phyloP scores from a whole-genome alignment of 1,140 invertebrate genomes.

The Drosophila truncata region DNA sequence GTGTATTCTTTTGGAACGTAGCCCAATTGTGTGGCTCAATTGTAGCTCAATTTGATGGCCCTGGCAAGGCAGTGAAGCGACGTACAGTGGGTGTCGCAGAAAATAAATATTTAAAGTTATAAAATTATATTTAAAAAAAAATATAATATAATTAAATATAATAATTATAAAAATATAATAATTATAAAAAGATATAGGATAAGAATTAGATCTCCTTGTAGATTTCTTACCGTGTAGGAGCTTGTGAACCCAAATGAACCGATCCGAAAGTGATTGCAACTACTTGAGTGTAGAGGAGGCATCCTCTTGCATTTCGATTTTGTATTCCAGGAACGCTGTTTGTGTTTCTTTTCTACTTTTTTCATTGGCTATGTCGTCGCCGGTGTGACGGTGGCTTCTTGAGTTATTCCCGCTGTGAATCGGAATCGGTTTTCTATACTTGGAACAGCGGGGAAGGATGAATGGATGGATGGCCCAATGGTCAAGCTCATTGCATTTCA shows the following conservation, averaged over 20 bases:
- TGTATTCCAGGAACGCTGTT: constrained; percentile 33
- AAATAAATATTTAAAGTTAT: not conserved
- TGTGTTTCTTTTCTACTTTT: constrained; percentile 12
- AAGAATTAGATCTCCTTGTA: not conserved
- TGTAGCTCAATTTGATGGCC: constrained; percentile 70
- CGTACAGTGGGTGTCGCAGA: constrained; percentile 58
- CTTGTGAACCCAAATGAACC: constrained; percentile 16
- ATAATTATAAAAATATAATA: not conserved
- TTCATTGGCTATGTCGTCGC: not conserved
- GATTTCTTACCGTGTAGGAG: constrained; percentile 8
- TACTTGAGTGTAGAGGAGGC: constrained; percentile 10
- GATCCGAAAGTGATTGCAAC: constrained; percentile 38
- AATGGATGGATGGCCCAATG: not conserved
- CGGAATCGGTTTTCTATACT: constrained; percentile 49
- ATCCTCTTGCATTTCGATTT: constrained; percentile 45
- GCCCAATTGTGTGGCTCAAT: constrained; percentile 72
- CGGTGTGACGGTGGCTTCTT: constrained; percentile 17
- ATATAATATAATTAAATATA: not conserved
- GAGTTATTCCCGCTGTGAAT: constrained; percentile 34
- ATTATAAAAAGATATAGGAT: not conserved
- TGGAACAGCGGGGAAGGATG: constrained; percentile 15
- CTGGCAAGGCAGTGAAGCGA: constrained; percentile 60
- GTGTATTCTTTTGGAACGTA: constrained; percentile 46
- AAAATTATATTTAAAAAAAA: not conserved
- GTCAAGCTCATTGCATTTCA: constrained; percentile 42